phyloP scores from a whole-genome alignment of 1,140 invertebrate species.

The Heliconius hewitsoni region DNA sequence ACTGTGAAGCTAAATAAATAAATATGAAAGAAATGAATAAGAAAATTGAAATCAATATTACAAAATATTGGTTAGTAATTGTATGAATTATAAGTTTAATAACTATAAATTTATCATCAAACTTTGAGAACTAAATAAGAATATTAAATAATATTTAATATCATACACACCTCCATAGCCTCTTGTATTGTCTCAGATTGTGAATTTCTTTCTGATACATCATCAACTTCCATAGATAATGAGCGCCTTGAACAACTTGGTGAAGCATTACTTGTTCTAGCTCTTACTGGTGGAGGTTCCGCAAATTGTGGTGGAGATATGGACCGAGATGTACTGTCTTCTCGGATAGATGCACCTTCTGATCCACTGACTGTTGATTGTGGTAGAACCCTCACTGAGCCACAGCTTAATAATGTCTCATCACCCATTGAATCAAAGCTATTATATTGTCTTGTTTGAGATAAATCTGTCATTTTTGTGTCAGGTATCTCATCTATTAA shows the following conservation, averaged over 20 bases:
- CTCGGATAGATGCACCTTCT: constrained; percentile 65
- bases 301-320: constrained; percentile 75
- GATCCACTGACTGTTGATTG: constrained; percentile 65
- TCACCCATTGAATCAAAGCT: constrained; percentile 78
- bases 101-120: no score
- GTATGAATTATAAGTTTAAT: no score
- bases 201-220: constrained; percentile 73
- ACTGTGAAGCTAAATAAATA: no score
- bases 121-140: no score
- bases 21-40: no score
- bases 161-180: constrained; percentile 68
- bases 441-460: constrained; percentile 75
- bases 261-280: constrained; percentile 64
- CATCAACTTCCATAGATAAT: constrained; percentile 77
- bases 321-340: constrained; percentile 72
- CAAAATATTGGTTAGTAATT: no score
- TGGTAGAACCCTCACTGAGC: constrained; percentile 66
- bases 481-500: constrained; percentile 79
- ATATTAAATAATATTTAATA: not conserved
- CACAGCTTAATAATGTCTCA: constrained; percentile 72
- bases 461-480: constrained; percentile 79
- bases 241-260: constrained; percentile 73
- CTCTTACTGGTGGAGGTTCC: constrained; percentile 67
- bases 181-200: constrained; percentile 69
- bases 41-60: no score